Evolutionary conservation across 92 coral and sea anemone genomes (phyloP).

Genomic region (Desmophyllum pertusum): DNA sequence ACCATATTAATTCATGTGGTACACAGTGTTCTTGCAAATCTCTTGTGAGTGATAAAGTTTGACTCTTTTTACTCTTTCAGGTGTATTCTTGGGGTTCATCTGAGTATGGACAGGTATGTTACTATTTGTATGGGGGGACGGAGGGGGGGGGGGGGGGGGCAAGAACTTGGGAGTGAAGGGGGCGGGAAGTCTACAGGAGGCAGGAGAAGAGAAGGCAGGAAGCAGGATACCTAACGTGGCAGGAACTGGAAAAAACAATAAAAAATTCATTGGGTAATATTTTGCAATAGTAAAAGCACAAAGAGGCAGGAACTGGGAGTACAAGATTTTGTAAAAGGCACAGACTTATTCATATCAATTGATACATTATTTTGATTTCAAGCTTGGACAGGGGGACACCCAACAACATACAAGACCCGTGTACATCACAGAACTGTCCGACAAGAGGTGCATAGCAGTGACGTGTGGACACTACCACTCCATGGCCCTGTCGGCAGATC

Average conservation of each 20-base stretch:
- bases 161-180: too few relatives aligned
- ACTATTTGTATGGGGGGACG: too few relatives aligned
- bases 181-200: too few relatives aligned
- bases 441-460: slow-evolving; percentile 88
- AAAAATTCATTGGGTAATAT: too few relatives aligned
- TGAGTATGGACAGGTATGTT: slow-evolving; percentile 96
- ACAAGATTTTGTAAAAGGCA: too few relatives aligned
- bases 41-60: background rate
- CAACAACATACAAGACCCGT: slow-evolving; percentile 94
- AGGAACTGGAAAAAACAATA: too few relatives aligned
- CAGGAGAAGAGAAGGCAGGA: too few relatives aligned
- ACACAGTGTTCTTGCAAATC: background rate
- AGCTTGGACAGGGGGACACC: slow-evolving; percentile 97
- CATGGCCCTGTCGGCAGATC: slow-evolving; percentile 91
- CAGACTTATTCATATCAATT: background rate
- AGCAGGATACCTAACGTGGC: too few relatives aligned
- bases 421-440: slow-evolving; percentile 94
- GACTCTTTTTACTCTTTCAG: slow-evolving; percentile 30
- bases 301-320: too few relatives aligned
- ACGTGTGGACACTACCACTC: slow-evolving; percentile 97
- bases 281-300: too few relatives aligned
- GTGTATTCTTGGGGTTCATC: slow-evolving; percentile 99
- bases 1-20: too few relatives aligned
- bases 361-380: background rate
- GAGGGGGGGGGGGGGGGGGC: too few relatives aligned